Evolutionary conservation across 2,113 vertebrate species (phyloP), one percentile per base, ranked within the genome.

Genomic region (Empidonax traillii): DNA sequence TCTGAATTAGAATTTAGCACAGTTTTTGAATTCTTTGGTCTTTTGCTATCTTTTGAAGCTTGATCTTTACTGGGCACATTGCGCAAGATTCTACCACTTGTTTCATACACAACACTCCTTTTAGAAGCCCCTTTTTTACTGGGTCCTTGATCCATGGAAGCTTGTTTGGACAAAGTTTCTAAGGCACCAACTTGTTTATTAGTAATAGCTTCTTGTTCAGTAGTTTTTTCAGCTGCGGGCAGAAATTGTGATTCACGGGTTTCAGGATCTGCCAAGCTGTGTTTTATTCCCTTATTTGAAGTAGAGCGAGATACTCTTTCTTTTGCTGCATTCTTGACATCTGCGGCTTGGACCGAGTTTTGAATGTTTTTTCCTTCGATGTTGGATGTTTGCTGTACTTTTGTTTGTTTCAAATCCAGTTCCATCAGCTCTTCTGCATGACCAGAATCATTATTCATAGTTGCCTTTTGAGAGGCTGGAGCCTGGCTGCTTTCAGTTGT

Each of bases 401-500:
- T 97, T 66, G 68, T 55, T 87, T 95, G 85, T 77, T 97, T 95
- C n/a, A 86, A 51, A 74, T 96, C 94, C 47, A 58, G 35, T 69
- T 98, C 97, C 94, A 97, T 96, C 46, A 96, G 77, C 24, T 97
- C 97, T 62, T 93, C 75, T 5, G 43, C 67, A 49, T 79, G 96
- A 58, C 93, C 85, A 55, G 93, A 85, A 62, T 96, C 91, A 49
- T 75, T 73, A 73, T 73, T 89, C 35, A 93, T 22, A 78, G 53
- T 67, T 68, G 89, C 86, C 83, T 87, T 98, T 27, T 94, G 97
- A 74, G 93, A 10, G 27, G 83, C 62, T 71, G 90, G 59, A 88
- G 41, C 55, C 63, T 21, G 85, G 23, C 81, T 87, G 56, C 76
- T 71, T 41, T 74, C 68, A 43, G 39, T 35, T 56, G 49, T 58